A percentile compares a stretch with the other conserved stretches of the same genome.
Evolutionary conservation across 1,140 invertebrate genomes (phyloP).

Genomic region (Philotrypesis tridentata): DNA sequence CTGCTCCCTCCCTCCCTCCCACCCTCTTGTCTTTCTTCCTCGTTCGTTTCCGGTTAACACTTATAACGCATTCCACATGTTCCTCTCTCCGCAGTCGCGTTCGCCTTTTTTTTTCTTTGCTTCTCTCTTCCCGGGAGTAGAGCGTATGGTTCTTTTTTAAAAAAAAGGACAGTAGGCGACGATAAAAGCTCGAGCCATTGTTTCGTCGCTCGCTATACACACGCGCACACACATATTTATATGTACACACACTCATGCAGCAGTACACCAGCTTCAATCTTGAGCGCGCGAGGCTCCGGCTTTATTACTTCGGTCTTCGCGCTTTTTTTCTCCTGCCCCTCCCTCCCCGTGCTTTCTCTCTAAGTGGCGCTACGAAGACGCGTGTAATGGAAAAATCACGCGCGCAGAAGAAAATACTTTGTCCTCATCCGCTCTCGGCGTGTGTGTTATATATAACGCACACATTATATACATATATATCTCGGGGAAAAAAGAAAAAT

Average conservation of each 20-base stretch:
- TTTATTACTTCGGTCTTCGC: background rate
- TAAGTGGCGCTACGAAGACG: background rate
- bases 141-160: background rate
- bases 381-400: background rate
- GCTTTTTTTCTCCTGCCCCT: no score
- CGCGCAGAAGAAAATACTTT: background rate
- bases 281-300: background rate
- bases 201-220: background rate
- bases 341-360: no score
- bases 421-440: no score
- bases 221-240: no score
- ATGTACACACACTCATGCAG: no score
- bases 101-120: background rate
- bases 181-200: background rate
- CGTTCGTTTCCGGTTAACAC: conserved; percentile 17
- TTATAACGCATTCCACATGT: background rate
- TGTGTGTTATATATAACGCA: no score
- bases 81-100: background rate
- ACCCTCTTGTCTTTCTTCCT: background rate
- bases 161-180: background rate
- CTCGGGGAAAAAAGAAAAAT: no score
- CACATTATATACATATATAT: no score
- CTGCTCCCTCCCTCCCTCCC: background rate
- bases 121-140: background rate
- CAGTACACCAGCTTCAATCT: background rate